Evolutionary conservation across 2,888 invertebrate genomes (phyloP), one percentile per base, ranked within the genome.

Genomic region (Nephrocerus scutellatus): DNA sequence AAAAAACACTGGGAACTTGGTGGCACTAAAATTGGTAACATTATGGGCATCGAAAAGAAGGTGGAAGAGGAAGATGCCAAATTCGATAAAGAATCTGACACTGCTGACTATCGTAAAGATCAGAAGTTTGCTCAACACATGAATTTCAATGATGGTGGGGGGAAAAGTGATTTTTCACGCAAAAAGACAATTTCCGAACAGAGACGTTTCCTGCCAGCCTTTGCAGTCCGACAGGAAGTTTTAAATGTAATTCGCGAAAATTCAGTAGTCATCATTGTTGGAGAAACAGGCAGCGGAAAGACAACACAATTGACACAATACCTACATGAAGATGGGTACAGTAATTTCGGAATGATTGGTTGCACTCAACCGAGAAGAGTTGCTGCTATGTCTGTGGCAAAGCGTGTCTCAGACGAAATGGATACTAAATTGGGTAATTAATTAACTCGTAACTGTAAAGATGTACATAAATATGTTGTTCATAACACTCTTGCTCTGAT

Each of bases 301-400:
- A 98, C 97, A 0, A 99, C 98, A 0, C 98, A 97, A 60, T 70
- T 97, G 24, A 95, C 96, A 0, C 97, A 97, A 66, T 98, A 96
- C 65, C 72, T 98, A 1, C 91, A 95, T 63, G 98, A 98, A 68
- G 96, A 96, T 55, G 97, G 97, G 0, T 90, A 89, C 71, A 92
- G 90, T 54, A 79, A 79, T 49, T 79, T 81, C 54, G 96, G 96
- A 18, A 86, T 89, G 79, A 89, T 98, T 52, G 98, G 97, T 0
- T 98, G 98, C 66, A 99, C 97, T 0, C 97, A 97, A 68, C 98
- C 98, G 0, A 72, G 98, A 46, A 74, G 93, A 73, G 95, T 98
- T 1, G 98, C 98, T 29, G 97, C 98, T 46, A 97, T 98, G 97
- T 93, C 95, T 0, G 98, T 99, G 1, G 98, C 98, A 2, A 97